Conservation (phyloP, 2,113 vertebrate species). For the Lophius piscatorius region DNA sequence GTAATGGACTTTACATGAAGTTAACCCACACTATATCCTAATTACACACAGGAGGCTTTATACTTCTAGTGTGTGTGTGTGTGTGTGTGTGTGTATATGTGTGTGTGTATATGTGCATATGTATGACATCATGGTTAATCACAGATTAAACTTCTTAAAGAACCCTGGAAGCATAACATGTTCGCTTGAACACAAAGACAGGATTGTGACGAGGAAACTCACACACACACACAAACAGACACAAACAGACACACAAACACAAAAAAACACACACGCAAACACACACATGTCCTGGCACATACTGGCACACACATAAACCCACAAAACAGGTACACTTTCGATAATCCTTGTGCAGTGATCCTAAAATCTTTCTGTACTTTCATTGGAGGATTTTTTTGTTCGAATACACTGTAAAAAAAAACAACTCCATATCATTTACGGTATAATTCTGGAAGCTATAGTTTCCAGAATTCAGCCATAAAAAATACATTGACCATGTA, state of each 20-base stretch:
- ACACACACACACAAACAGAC: slow-evolving; percentile 14
- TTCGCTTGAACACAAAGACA: slow-evolving; percentile 56
- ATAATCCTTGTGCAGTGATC: slow-evolving; percentile 1
- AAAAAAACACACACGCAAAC: slow-evolving; percentile 11
- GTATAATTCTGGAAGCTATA: too few species aligned
- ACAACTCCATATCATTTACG: too few species aligned
- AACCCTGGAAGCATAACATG: slow-evolving; percentile 49
- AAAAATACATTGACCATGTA: too few species aligned
- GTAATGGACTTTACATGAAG: slow-evolving; percentile 67
- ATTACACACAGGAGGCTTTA: slow-evolving; percentile 61
- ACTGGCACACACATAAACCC: too few species aligned
- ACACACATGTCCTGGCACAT: background rate
- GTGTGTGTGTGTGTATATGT: slow-evolving; percentile 12
- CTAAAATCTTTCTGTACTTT: background rate
- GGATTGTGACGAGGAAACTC: slow-evolving; percentile 49
- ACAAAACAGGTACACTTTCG: too few species aligned
- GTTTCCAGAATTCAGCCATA: too few species aligned
- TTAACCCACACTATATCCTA: slow-evolving; percentile 49
- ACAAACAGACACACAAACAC: slow-evolving; percentile 4
- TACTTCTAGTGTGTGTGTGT: slow-evolving; percentile 16
- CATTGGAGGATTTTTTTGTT: background rate
- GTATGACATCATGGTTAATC: slow-evolving; percentile 68
- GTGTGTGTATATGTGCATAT: slow-evolving; percentile 1
- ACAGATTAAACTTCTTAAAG: slow-evolving; percentile 65
- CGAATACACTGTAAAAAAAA: too few species aligned